Evolutionary conservation across 2,888 invertebrate species (phyloP), one percentile per base, ranked within the genome.

Genomic region (Xanthia togata): DNA sequence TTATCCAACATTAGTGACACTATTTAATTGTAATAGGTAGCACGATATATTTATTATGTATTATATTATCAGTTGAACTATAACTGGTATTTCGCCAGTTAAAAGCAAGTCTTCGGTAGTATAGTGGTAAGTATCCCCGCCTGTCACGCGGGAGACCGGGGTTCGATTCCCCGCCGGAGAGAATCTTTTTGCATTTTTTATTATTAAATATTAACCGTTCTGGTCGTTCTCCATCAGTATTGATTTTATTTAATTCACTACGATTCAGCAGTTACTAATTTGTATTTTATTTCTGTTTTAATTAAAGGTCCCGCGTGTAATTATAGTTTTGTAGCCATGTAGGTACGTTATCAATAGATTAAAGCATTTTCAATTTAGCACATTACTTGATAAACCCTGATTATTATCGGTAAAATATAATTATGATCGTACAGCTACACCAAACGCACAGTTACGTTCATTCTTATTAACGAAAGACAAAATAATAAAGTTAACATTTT

Each of bases 121-220:
- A 96, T 96, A 97, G 96, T 96, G 96, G 96, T 96, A 84, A 96
- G 96, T 96, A 96, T 96, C 96, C 96, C 96, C 96, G 96, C 96
- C 96, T 96, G 96, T 96, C 96, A 96, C 96, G 96, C 96, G 96
- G 96, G 96, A 97, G 96, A 96, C 96, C 96, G 96, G 96, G 96
- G 96, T 97, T 96, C 96, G 96, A 96, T 96, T 96, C 96, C 96
- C 96, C 96, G 96, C 96, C 96, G 96, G 94, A 94, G 94, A 94
- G 94, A 85, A 4, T 62, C 77, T 87, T 92, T 92, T 92, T 89
- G 76, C 9, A 47, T 73, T 83, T 78, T 2, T 14, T 44, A 20
- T 6, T 1, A 4, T 50, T 50, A 0, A 23, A 50, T 23, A 23
- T 9, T 50, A 9, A 5, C 4, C 1, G 6, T 41, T 41, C 14